These are phyloP conservation scores for Eulemur coronatus DNA, from an alignment of 2,797 vertebrate species.

Conservation along the genomic window DNA sequence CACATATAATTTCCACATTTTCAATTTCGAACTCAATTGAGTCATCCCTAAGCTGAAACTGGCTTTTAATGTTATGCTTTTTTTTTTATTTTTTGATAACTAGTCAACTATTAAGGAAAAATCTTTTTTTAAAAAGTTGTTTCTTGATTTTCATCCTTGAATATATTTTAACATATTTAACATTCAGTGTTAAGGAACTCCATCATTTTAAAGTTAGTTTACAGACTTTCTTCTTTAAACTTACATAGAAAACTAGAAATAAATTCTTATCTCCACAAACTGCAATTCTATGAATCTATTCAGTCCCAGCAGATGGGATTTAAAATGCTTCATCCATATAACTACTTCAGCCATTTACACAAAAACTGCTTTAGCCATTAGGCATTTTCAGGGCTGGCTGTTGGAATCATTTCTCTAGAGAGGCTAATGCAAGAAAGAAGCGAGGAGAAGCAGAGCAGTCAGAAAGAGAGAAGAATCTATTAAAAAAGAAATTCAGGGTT, in stretches of 20 bases:
- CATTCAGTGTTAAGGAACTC: neutral
- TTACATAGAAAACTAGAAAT: conserved; percentile 10
- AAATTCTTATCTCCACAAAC: neutral
- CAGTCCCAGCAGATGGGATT: neutral
- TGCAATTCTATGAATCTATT: neutral
- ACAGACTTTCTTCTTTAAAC: neutral
- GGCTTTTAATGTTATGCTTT: neutral
- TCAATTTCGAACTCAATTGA: conserved; percentile 5
- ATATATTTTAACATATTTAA: neutral
- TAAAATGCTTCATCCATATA: conserved; percentile 26
- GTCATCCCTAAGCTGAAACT: neutral
- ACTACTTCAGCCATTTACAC: neutral
- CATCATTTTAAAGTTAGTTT: neutral
- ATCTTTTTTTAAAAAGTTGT: neutral
- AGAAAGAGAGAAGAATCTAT: neutral
- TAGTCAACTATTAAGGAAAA: neutral
- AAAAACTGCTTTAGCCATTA: neutral
- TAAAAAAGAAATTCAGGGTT: neutral
- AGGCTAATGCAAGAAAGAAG: neutral
- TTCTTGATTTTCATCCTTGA: conserved; percentile 24
- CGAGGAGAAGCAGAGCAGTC: rapidly evolving
- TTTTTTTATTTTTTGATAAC: neutral
- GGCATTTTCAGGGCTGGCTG: neutral
- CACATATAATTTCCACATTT: neutral
- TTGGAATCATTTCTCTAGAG: conserved; percentile 18